Evolutionary conservation across 2,888 invertebrate genomes (phyloP), one percentile per base, ranked within the genome.

Genomic region (Philhelius pedissequus): DNA sequence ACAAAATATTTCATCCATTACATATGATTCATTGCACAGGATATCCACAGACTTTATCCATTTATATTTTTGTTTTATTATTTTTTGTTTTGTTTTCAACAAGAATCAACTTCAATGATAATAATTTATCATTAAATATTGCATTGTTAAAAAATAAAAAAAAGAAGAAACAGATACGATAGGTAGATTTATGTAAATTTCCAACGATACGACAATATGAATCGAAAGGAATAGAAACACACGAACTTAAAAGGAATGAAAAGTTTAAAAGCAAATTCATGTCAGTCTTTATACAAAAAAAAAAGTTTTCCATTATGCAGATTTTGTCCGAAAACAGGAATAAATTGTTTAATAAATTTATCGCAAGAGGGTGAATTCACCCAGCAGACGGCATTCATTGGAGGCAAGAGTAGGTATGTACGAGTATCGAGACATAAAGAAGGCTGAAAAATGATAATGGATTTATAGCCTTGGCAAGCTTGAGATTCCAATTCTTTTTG

Each of bases 301-400:
- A 68, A 82, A 73, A 58, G 35, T 75, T 60, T 79, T 75, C 74
- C 83, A 79, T 79, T 83, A 83, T 83, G 83, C 83, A 79, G 79
- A 79, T 83, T 79, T 58, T 58, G 45, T 70, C 48, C 69, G 56
- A 56, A 38, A 70, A 50, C 54, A 54, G 38, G 79, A 69, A 79
- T 75, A 83, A 78, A 83, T 83, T 83, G 75, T 83, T 79, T 79
- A 79, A 79, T 75, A 79, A 83, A 79, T 79, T 78, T 52, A 74
- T 75, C 15, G 30, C 69, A 69, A 56, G 73, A 64, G 78, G 68
- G 54, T 66, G 69, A 78, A 78, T 58, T 9, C 20, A n/a, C 18
- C 62, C 52, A n/a, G 13, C 54, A 32, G 35, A 18, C 56, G 32
- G 32, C 9, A 54, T 18, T 48, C 30, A 30, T 60, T 9, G 27